These are phyloP conservation scores for Diloba caeruleocephala DNA, from an alignment of 2,888 invertebrate species.

Conservation along the genomic window DNA sequence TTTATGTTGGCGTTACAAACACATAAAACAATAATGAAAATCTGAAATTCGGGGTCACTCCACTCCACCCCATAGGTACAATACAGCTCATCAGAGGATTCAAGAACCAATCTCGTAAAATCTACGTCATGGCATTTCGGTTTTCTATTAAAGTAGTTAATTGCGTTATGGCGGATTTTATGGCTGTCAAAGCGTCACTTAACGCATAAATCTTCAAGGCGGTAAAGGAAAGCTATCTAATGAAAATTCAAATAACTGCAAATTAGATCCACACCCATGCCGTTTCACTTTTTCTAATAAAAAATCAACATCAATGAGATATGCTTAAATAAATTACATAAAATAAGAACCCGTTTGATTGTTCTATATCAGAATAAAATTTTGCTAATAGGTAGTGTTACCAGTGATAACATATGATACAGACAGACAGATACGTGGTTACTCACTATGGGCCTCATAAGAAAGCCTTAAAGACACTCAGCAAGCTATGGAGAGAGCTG, in stretches of 20 bases:
- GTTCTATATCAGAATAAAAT: slow-evolving; percentile 11
- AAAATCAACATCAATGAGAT: slow-evolving; percentile 19
- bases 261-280: slow-evolving; percentile 22
- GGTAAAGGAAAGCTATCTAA: slow-evolving; percentile 30
- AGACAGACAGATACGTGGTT: too few species aligned
- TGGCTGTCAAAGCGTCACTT: slow-evolving; percentile 9
- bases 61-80: too few species aligned
- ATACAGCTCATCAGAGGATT: not conserved
- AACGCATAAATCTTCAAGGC: slow-evolving; percentile 22
- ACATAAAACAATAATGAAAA: too few species aligned
- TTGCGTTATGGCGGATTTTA: slow-evolving; percentile 18
- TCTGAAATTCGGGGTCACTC: too few species aligned
- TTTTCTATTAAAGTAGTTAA: slow-evolving; percentile 16
- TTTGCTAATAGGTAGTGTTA: slow-evolving; percentile 9
- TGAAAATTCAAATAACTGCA: slow-evolving; percentile 12
- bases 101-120: not conserved
- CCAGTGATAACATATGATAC: too few species aligned
- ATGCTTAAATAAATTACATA: slow-evolving; percentile 12
- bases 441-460: too few species aligned
- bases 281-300: slow-evolving; percentile 35
- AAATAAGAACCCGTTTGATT: slow-evolving; percentile 7
- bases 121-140: not conserved
- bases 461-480: too few species aligned
- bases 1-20: too few species aligned
- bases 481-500: too few species aligned